Conservation (phyloP, 2,888 invertebrate species). For the Tetragnatha montana region DNA sequence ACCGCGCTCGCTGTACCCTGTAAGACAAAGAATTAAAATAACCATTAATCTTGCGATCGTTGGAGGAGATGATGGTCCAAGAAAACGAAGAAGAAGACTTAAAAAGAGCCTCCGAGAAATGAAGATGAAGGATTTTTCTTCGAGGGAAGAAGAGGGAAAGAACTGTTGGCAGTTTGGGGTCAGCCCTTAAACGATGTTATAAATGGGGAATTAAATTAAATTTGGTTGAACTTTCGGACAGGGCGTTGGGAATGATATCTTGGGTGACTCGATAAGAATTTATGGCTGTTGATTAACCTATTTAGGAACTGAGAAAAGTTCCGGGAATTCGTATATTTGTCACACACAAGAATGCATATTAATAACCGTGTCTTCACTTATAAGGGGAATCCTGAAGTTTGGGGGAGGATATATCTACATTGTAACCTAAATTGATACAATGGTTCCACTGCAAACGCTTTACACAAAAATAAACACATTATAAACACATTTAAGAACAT, state of each 20-base stretch:
- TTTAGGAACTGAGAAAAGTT: too few relatives aligned
- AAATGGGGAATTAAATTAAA: not conserved
- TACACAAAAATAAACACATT: too few relatives aligned
- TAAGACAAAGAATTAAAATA: not conserved
- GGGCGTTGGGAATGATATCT: not conserved
- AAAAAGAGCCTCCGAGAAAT: not conserved
- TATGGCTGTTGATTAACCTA: not conserved
- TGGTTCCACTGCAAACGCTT: too few relatives aligned
- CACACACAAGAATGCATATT: too few relatives aligned
- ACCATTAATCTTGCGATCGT: not conserved
- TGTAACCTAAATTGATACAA: too few relatives aligned
- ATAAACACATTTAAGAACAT: too few relatives aligned
- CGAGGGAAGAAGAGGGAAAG: not conserved
- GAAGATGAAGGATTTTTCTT: not conserved
- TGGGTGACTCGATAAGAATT: not conserved
- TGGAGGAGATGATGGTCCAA: not conserved
- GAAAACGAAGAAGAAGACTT: not conserved
- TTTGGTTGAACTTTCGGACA: not conserved
- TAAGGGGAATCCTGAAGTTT: too few relatives aligned
- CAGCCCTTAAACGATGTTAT: not conserved
- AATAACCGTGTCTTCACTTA: too few relatives aligned
- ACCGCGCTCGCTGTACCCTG: not conserved
- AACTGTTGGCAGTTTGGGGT: not conserved
- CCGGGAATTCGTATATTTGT: too few relatives aligned
- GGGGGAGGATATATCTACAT: too few relatives aligned